Percentiles rank a stretch among this genome's conserved stretches.
phyloP scores from a whole-genome alignment of 2,888 invertebrate genomes.

The Trachelus iudaicus region DNA sequence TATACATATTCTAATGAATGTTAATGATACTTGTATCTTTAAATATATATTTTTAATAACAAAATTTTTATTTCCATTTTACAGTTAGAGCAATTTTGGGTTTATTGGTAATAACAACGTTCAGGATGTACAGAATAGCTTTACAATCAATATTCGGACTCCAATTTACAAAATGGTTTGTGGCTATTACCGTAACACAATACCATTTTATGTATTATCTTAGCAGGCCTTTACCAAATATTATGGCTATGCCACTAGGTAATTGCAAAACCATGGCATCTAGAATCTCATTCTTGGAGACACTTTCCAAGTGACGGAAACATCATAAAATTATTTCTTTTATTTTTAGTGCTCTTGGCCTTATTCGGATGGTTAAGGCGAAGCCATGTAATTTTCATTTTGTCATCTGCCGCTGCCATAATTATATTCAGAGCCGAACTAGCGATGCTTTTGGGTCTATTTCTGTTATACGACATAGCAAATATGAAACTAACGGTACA shows the following conservation, averaged over 20 bases:
- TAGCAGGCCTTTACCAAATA: constrained; percentile 94
- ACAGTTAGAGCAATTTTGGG: constrained; percentile 87
- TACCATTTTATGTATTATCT: constrained; percentile 99
- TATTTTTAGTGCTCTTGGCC: constrained; percentile 83
- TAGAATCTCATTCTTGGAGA: background rate
- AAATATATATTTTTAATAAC: constrained; percentile 29
- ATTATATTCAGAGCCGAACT: constrained; percentile 93
- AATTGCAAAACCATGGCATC: constrained; percentile 50
- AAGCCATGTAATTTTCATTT: constrained; percentile 79
- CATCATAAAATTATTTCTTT: constrained; percentile 11
- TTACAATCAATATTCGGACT: constrained; percentile 83
- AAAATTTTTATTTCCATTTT: constrained; percentile 54
- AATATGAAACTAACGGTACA: constrained; percentile 75
- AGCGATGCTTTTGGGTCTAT: constrained; percentile 84
- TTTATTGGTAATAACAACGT: constrained; percentile 78
- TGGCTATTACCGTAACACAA: constrained; percentile 87
- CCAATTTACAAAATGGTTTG: constrained; percentile 84
- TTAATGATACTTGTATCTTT: constrained; percentile 13
- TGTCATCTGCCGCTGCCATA: constrained; percentile 87
- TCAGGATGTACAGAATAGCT: constrained; percentile 79
- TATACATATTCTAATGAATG: background rate
- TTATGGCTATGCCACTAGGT: constrained; percentile 93
- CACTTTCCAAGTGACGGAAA: background rate
- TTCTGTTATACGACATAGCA: constrained; percentile 84
- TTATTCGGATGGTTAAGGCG: constrained; percentile 86